phyloP scores from a whole-genome alignment of 1,140 invertebrate species.

The Alviniconcha marisindica region DNA sequence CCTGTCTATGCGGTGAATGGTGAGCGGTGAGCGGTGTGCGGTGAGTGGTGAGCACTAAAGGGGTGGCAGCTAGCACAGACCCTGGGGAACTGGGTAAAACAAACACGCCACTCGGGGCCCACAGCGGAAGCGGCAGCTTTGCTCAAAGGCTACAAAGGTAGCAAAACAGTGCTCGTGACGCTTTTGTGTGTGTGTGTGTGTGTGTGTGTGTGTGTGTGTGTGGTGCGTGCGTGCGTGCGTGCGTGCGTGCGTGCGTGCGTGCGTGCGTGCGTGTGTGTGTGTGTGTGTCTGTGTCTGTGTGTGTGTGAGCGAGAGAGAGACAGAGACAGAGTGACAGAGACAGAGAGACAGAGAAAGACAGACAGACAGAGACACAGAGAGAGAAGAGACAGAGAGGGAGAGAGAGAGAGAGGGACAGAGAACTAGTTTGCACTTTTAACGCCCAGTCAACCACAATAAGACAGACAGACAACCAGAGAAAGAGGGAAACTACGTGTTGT shows the following conservation, averaged over 20 bases:
- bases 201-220: background rate
- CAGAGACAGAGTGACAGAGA: slow-evolving; percentile 13
- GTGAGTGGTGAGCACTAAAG: no score
- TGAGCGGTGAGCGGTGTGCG: no score
- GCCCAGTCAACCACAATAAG: no score
- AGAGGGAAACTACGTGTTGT: background rate
- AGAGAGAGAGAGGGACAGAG: background rate
- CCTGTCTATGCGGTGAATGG: no score
- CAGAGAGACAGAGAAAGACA: slow-evolving; percentile 14
- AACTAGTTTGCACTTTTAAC: no score
- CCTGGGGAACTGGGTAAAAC: background rate
- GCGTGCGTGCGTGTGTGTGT: background rate
- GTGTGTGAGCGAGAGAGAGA: background rate
- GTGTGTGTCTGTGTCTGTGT: background rate
- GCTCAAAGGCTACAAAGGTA: background rate
- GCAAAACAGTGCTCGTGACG: no score
- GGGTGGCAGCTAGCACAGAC: background rate
- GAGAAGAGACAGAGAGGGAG: background rate
- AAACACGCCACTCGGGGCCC: background rate
- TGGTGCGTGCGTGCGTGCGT: background rate
- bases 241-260: background rate
- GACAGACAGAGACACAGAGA: slow-evolving; percentile 6
- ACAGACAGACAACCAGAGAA: slow-evolving; percentile 2
- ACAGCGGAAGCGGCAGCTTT: background rate
- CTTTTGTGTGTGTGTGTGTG: no score